Conservation (phyloP, 2,888 invertebrate genomes). For the Orthosia cruda region DNA sequence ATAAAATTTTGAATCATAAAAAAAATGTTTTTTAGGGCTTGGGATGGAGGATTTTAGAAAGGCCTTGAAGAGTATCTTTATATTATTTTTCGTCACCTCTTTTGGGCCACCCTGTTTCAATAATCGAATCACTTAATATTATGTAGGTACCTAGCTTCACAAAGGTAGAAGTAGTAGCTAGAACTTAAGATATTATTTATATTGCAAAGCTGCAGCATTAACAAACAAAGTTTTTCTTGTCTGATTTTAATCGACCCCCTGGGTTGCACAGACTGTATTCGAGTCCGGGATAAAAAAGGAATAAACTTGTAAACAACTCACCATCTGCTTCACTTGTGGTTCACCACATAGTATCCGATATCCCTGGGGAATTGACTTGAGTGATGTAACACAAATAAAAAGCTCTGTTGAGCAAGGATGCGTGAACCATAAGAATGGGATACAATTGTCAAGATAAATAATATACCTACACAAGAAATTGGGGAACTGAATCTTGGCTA, state of each 20-base stretch:
- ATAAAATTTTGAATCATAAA: no score
- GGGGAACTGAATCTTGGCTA: background rate
- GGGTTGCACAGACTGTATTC: background rate
- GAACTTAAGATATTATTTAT: no score
- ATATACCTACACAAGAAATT: background rate
- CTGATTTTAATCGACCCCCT: background rate
- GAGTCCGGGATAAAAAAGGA: background rate
- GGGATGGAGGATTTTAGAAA: no score
- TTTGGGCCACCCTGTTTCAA: no score
- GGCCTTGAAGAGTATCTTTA: no score
- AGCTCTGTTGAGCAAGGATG: conserved; percentile 13
- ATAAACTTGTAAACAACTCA: conserved; percentile 20
- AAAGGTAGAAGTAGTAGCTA: no score
- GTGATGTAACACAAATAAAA: conserved; percentile 29
- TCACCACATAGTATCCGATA: conserved; percentile 27
- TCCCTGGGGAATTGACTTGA: conserved; percentile 54
- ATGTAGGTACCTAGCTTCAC: no score
- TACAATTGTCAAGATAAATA: background rate
- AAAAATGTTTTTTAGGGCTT: no score
- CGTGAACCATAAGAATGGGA: background rate
- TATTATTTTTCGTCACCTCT: no score
- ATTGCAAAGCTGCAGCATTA: no score
- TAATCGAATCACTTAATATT: no score
- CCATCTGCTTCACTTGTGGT: conserved; percentile 37
- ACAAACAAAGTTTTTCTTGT: no score